Evolutionary conservation across 2,797 vertebrate species (phyloP).

Genomic region (Pteropus rufus): DNA sequence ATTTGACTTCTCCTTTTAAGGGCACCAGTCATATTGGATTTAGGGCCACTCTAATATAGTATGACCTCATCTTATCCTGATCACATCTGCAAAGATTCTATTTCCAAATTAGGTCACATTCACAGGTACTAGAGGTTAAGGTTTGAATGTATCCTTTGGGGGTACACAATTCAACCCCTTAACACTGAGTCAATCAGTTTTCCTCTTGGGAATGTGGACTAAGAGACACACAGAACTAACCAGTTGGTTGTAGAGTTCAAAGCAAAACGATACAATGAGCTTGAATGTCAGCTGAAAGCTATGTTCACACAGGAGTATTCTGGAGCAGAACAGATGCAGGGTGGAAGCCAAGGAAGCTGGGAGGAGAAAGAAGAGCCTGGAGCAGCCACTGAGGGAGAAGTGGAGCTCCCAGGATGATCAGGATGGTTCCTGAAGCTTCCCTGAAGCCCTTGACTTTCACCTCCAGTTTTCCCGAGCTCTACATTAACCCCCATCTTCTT

Average conservation of each 20-base stretch:
- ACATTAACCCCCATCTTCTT: not conserved
- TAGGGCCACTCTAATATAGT: not conserved
- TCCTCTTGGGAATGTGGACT: not conserved
- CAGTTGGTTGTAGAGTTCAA: not conserved
- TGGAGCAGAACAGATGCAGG: not conserved
- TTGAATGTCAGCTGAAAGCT: not conserved
- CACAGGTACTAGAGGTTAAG: not conserved
- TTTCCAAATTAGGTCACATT: not conserved
- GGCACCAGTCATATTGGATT: not conserved
- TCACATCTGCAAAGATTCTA: not conserved
- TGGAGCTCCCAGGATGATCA: fast-evolving
- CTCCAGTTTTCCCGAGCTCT: not conserved
- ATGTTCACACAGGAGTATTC: not conserved
- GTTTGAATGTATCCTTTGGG: not conserved
- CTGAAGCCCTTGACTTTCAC: not conserved
- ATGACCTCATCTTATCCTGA: slow-evolving; percentile 19
- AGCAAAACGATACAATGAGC: not conserved
- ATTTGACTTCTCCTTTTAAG: not conserved
- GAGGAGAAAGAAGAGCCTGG: not conserved
- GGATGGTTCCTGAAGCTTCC: not conserved
- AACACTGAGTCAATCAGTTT: not conserved
- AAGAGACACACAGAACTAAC: not conserved
- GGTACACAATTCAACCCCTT: not conserved
- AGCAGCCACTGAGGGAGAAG: not conserved
- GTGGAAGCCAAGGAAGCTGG: not conserved